A percentile compares a stretch with the other conserved stretches of the same genome.
Evolutionary conservation across 1,140 invertebrate genomes (phyloP).

Genomic region (Elysia chlorotica): DNA sequence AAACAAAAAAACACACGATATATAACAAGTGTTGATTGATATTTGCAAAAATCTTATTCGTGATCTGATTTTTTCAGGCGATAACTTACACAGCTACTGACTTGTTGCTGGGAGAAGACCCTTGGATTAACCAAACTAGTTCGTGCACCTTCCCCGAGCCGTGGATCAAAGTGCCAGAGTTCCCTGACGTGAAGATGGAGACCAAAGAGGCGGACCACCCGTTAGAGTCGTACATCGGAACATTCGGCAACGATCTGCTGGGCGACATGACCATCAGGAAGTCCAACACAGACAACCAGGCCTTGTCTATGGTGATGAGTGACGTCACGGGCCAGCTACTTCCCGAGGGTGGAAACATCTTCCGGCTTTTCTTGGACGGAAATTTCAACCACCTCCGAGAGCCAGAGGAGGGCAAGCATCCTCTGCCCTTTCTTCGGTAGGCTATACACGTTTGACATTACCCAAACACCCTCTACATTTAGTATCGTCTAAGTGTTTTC

Average conservation of each 20-base stretch:
- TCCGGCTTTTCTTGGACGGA: slow-evolving; percentile 12
- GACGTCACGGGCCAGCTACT: not conserved
- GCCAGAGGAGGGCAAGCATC: slow-evolving; percentile 1
- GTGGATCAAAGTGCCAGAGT: slow-evolving; percentile 14
- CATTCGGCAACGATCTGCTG: not conserved
- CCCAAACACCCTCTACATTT: too few relatives aligned
- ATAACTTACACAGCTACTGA: slow-evolving; percentile 22
- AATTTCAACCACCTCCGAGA: not conserved
- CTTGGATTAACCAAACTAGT: slow-evolving; percentile 29
- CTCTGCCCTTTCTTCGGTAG: slow-evolving; percentile 15
- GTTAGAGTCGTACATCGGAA: slow-evolving; percentile 5
- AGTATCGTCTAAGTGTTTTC: too few relatives aligned
- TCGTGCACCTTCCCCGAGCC: slow-evolving; percentile 28
- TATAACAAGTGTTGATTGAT: too few relatives aligned
- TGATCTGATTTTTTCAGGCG: too few relatives aligned
- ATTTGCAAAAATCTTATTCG: too few relatives aligned
- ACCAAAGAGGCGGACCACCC: not conserved
- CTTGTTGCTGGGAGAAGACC: slow-evolving; percentile 24
- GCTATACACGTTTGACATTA: too few relatives aligned
- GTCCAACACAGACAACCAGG: not conserved
- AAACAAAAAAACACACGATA: too few relatives aligned
- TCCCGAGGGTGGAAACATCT: slow-evolving; percentile 20
- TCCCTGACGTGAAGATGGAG: slow-evolving; percentile 9
- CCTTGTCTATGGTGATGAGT: slow-evolving; percentile 1
- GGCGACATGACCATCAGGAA: not conserved